Percentiles rank a stretch among this genome's conserved stretches.
phyloP scores from a whole-genome alignment of 2,888 invertebrate genomes.

The Zaprionus obscuricornis region DNA sequence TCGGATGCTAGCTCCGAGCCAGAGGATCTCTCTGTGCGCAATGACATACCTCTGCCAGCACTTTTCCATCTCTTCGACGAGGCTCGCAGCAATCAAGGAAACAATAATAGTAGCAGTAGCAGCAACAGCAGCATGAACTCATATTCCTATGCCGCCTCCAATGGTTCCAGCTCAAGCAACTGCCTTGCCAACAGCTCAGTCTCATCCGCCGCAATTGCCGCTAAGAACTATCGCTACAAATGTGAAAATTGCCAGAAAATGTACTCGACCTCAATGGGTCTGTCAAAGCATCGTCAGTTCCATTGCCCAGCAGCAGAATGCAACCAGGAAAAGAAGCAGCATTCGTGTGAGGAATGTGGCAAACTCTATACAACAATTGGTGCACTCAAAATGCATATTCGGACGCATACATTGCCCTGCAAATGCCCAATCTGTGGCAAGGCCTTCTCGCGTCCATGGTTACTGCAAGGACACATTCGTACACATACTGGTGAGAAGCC shows the following conservation, averaged over 20 bases:
- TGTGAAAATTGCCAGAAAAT: slow-evolving; percentile 97
- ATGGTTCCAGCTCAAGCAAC: slow-evolving; percentile 8
- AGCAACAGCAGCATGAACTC: slow-evolving; percentile 23
- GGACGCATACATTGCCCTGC: slow-evolving; percentile 82
- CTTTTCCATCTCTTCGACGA: slow-evolving; percentile 77
- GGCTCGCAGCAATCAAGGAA: slow-evolving; percentile 53
- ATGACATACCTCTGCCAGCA: slow-evolving; percentile 81
- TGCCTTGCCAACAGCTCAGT: slow-evolving; percentile 12
- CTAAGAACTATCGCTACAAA: slow-evolving; percentile 87
- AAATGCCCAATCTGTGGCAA: slow-evolving; percentile 83
- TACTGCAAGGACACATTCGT: slow-evolving; percentile 82
- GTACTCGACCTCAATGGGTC: slow-evolving; percentile 97
- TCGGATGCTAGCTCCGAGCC: slow-evolving; percentile 79
- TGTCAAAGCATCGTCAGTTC: slow-evolving; percentile 97
- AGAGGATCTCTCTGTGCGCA: slow-evolving; percentile 82
- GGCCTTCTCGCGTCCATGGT: slow-evolving; percentile 83
- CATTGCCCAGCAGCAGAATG: slow-evolving; percentile 95
- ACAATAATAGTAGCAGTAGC: slow-evolving; percentile 30
- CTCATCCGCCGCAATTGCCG: no score
- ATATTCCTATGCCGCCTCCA: slow-evolving; percentile 36
- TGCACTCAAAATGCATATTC: slow-evolving; percentile 83
- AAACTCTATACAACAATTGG: slow-evolving; percentile 82
- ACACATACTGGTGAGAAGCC: slow-evolving; percentile 83
- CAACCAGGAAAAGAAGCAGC: slow-evolving; percentile 92
- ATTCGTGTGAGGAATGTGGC: slow-evolving; percentile 81